Evolutionary conservation across 2,888 invertebrate genomes (phyloP).

Genomic region (Gibbula magus): DNA sequence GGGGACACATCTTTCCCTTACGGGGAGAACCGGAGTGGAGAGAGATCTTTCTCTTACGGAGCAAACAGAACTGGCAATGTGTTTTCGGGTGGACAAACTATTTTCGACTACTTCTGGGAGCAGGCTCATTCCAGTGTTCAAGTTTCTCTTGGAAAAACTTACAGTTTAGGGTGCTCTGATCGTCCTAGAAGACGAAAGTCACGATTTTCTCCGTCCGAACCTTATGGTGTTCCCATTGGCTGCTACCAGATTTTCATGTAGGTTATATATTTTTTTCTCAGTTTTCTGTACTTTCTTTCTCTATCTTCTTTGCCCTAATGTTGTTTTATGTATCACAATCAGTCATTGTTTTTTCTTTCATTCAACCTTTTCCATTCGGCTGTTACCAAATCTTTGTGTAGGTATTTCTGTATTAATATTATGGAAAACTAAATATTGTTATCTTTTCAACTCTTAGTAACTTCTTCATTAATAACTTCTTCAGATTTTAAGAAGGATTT

Average conservation of each 20-base stretch:
- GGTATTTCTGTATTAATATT: too few relatives aligned
- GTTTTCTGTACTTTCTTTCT: too few relatives aligned
- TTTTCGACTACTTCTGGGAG: slow-evolving; percentile 33
- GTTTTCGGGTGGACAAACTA: slow-evolving; percentile 18
- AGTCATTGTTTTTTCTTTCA: too few relatives aligned
- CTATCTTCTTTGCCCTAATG: too few relatives aligned
- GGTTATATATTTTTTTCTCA: neutral
- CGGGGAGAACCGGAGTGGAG: neutral
- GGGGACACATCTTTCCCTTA: neutral
- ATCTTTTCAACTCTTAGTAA: too few relatives aligned
- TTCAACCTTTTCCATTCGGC: too few relatives aligned
- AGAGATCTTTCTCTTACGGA: neutral
- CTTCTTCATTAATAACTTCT: too few relatives aligned
- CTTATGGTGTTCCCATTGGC: slow-evolving; percentile 21
- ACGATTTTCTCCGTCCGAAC: slow-evolving; percentile 2
- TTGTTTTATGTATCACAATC: too few relatives aligned
- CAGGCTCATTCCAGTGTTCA: slow-evolving; percentile 20
- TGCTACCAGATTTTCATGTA: slow-evolving; percentile 24
- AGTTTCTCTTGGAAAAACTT: slow-evolving; percentile 3
- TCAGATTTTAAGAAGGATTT: too few relatives aligned
- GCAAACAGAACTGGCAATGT: neutral
- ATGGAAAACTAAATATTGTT: too few relatives aligned
- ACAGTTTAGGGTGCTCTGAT: neutral
- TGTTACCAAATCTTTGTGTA: too few relatives aligned
- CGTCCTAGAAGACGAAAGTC: neutral